Evolutionary conservation across 2,888 invertebrate genomes (phyloP).

Genomic region (Macaria notata): DNA sequence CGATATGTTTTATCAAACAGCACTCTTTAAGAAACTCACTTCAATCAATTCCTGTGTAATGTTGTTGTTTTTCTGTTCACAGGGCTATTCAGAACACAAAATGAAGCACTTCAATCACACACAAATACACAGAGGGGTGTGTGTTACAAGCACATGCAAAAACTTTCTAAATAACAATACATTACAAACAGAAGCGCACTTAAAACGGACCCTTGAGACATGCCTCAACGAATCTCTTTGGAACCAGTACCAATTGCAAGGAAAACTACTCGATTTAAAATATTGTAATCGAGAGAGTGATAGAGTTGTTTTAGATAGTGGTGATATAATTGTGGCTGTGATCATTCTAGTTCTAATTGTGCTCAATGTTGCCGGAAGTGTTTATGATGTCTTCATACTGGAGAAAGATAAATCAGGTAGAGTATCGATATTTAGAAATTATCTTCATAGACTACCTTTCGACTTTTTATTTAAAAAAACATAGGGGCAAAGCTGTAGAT

Average conservation of each 20-base stretch:
- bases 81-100: slow-evolving; percentile 63
- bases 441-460: no score
- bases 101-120: slow-evolving; percentile 69
- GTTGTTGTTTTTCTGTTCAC: slow-evolving; percentile 13
- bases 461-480: no score
- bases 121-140: slow-evolving; percentile 66
- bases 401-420: slow-evolving; percentile 47
- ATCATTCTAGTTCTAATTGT: slow-evolving; percentile 45
- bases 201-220: slow-evolving; percentile 52
- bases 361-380: slow-evolving; percentile 58
- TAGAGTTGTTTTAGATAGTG: slow-evolving; percentile 41
- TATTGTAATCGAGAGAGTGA: slow-evolving; percentile 59
- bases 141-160: slow-evolving; percentile 58
- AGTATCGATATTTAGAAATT: no score
- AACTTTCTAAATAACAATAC: slow-evolving; percentile 29
- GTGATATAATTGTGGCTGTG: slow-evolving; percentile 55
- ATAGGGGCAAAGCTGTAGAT: no score
- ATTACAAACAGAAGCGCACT: slow-evolving; percentile 38
- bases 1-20: no score
- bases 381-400: slow-evolving; percentile 47
- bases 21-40: no score
- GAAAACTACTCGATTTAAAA: slow-evolving; percentile 44
- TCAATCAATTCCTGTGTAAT: no score
- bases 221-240: slow-evolving; percentile 63
- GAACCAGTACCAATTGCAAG: slow-evolving; percentile 55